Conservation (phyloP, 1,140 invertebrate genomes). For the Rhyzopertha dominica region DNA sequence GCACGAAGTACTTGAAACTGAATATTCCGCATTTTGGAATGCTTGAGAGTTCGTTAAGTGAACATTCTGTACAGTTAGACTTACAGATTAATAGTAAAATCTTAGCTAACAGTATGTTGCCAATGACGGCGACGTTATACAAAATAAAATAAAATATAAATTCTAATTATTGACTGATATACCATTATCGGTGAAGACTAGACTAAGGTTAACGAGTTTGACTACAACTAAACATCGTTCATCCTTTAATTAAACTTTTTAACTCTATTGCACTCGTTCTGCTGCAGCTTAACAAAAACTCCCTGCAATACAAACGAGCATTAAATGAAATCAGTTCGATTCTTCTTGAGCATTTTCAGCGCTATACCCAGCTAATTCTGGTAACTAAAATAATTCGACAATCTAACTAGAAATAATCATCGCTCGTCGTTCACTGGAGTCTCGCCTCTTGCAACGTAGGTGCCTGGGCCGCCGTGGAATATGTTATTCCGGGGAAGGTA, state of each 20-base stretch:
- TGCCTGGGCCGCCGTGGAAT: slow-evolving; percentile 52
- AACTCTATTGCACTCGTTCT: background rate
- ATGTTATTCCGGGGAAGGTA: slow-evolving; percentile 59
- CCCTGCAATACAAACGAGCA: background rate
- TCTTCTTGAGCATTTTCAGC: slow-evolving; percentile 1
- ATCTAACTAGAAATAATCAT: background rate
- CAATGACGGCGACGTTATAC: too few relatives aligned
- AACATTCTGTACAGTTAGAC: too few relatives aligned
- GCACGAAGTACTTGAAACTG: too few relatives aligned
- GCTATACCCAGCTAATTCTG: background rate
- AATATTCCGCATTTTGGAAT: too few relatives aligned
- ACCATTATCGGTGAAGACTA: too few relatives aligned
- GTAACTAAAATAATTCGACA: background rate
- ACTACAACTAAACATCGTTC: too few relatives aligned
- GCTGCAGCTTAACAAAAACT: background rate
- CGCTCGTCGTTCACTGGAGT: slow-evolving; percentile 53
- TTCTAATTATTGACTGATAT: too few relatives aligned
- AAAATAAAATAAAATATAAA: too few relatives aligned
- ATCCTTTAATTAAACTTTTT: background rate
- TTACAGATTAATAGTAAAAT: too few relatives aligned
- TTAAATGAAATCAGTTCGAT: background rate
- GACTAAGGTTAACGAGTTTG: too few relatives aligned
- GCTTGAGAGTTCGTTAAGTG: too few relatives aligned
- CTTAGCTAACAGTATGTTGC: too few relatives aligned
- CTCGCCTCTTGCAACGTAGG: slow-evolving; percentile 52